Base-by-base conservation (phyloP, 2,888 invertebrate genomes). In the Dorcus hopei region DNA sequence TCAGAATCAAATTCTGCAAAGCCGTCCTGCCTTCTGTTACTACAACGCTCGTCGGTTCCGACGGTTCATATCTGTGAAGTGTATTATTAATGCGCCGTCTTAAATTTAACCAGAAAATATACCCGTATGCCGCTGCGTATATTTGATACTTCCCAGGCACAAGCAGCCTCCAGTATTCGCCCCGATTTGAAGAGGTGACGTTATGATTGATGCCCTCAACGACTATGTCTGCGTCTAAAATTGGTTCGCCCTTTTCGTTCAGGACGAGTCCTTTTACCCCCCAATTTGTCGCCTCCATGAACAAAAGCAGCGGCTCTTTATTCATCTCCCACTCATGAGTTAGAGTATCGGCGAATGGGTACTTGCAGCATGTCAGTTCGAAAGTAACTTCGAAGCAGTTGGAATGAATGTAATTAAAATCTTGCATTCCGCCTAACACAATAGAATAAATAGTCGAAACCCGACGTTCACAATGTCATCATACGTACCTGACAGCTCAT, bases 351-450 rank as follows among this genome's bases (percentile, higher is more conserved):
- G 90, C 88, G 0, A 72, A 62, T 0, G 99, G 99, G 77, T 86
- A 98, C 80, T 99, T 99, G 80, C 92, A 92, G 80, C 99, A 99
- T 45, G 95, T 94, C 70, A 99, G 79, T 77, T 99, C 99, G 70
- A 99, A 87, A 0, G 99, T 99, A 57, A 99, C 87, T 77, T 99
- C 99, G 76, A 96, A 94, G 75, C 96, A 94, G 80, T 97, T 98
- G 2, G 94, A 94, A 73, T 91, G 87, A 3, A 93, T 84, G 78
- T 99, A 99, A 81, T 98, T 99, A 82, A 93, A 99, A 80, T 99
- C 99, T 80, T 93, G 93, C 98, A 99, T 99, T 45, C 98, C 98
- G 72, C 95, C 93, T 86, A 80, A 64, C 65, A 80, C 64, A 26
- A 57, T 26, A 59, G 65, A 62, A 51, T 58, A 61, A 45, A 19